Conservation (phyloP, 2,797 vertebrate species). For the Myotis planiceps region DNA sequence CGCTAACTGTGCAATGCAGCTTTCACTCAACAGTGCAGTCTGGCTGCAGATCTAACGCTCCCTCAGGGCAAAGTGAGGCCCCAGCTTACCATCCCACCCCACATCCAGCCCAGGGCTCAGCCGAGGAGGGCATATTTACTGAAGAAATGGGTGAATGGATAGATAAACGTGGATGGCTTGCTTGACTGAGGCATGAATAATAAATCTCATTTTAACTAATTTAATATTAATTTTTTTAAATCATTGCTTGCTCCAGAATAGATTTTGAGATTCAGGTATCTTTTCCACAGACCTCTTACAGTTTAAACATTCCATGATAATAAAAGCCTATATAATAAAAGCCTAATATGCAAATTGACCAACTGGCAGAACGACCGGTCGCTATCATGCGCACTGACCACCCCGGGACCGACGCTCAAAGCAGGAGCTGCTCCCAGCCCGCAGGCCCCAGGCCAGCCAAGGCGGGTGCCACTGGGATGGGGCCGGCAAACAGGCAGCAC, state of each 20-base stretch:
- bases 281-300: not conserved
- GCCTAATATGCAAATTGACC: too few species aligned
- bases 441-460: too few species aligned
- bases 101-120: not conserved
- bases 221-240: not conserved
- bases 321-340: too few species aligned
- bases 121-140: not conserved
- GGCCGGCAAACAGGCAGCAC: too few species aligned
- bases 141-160: not conserved
- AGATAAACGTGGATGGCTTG: not conserved
- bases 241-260: constrained; percentile 15
- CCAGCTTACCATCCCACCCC: not conserved
- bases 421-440: too few species aligned
- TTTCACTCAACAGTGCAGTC: not conserved
- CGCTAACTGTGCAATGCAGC: not conserved
- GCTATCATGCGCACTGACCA: too few species aligned
- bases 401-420: too few species aligned
- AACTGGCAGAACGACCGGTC: rapidly evolving
- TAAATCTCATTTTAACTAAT: not conserved
- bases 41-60: not conserved
- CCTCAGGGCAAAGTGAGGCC: not conserved
- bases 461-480: too few species aligned
- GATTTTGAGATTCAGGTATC: not conserved
- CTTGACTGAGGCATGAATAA: not conserved
- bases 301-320: not conserved